Conservation (phyloP, 2,797 vertebrate genomes). For the Anguilla megastoma region DNA sequence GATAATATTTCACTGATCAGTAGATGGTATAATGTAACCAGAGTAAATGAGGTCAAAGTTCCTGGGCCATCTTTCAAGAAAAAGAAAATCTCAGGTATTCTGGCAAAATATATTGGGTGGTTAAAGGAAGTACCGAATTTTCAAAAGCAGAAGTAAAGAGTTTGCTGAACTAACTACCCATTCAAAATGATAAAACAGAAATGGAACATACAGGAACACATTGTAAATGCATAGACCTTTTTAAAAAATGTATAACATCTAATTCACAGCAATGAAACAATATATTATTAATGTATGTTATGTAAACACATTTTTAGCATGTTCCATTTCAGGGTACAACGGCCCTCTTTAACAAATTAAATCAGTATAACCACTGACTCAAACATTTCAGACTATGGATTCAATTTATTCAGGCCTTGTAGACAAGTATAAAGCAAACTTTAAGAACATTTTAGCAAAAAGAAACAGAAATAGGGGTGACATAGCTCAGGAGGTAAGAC, state of each 20-base stretch:
- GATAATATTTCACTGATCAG: neutral
- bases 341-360: too few species aligned
- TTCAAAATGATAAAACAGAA: neutral
- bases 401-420: neutral
- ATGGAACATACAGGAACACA: too few species aligned
- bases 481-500: too few species aligned
- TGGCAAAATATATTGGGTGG: neutral
- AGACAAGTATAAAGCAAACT: neutral
- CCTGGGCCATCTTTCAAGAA: neutral
- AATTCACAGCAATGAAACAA: too few species aligned
- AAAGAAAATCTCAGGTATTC: neutral
- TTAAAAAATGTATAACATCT: too few species aligned
- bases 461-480: neutral
- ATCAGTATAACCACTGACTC: too few species aligned
- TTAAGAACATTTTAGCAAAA: neutral
- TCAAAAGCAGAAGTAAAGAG: neutral
- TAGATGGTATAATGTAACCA: neutral
- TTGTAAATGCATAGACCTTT: too few species aligned
- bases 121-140: neutral
- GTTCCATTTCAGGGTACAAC: too few species aligned
- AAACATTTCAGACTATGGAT: too few species aligned
- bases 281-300: too few species aligned
- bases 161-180: neutral
- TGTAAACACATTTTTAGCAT: too few species aligned
- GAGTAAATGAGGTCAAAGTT: neutral